A percentile compares a stretch with the other conserved stretches of the same genome.
Evolutionary conservation across 1,140 invertebrate species (phyloP).

Genomic region (Caenorhabditis tropicalis): DNA sequence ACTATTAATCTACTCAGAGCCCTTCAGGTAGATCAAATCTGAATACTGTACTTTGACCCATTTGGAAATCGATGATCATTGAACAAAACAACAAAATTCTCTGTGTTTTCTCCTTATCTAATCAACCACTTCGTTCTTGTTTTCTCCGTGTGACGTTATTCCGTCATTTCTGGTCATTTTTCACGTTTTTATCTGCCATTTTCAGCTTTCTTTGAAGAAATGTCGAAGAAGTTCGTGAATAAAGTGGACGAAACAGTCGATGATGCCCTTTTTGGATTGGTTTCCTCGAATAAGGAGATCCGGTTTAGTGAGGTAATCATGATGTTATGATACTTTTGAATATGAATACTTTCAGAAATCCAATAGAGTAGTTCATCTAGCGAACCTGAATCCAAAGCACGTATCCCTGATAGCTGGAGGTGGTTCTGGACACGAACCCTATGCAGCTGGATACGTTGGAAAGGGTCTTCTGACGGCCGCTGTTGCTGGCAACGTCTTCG

Average conservation of each 20-base stretch:
- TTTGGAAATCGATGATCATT: too few species aligned
- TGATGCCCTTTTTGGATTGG: conserved; percentile 79
- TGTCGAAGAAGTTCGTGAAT: conserved; percentile 80
- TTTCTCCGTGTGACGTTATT: too few species aligned
- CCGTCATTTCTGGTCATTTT: too few species aligned
- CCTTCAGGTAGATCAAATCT: too few species aligned
- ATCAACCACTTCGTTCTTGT: too few species aligned
- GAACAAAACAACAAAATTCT: too few species aligned
- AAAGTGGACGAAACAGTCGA: conserved; percentile 77
- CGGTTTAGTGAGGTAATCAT: conserved; percentile 76
- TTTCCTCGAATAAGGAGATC: conserved; percentile 77
- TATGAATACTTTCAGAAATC: conserved; percentile 57
- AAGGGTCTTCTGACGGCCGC: conserved; percentile 81
- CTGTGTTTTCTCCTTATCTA: too few species aligned
- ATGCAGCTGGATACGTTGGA: conserved; percentile 81
- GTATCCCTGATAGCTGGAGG: conserved; percentile 82
- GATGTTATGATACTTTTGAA: neutral
- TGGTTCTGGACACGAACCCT: conserved; percentile 85
- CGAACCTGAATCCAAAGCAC: conserved; percentile 75
- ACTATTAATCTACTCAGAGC: too few species aligned
- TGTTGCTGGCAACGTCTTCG: conserved; percentile 81
- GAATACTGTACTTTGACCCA: too few species aligned
- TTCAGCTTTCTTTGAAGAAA: conserved; percentile 64
- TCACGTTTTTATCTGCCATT: neutral
- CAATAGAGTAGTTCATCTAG: conserved; percentile 75